Conservation (phyloP, 2,113 vertebrate species). For the Leptobrachium leishanense region DNA sequence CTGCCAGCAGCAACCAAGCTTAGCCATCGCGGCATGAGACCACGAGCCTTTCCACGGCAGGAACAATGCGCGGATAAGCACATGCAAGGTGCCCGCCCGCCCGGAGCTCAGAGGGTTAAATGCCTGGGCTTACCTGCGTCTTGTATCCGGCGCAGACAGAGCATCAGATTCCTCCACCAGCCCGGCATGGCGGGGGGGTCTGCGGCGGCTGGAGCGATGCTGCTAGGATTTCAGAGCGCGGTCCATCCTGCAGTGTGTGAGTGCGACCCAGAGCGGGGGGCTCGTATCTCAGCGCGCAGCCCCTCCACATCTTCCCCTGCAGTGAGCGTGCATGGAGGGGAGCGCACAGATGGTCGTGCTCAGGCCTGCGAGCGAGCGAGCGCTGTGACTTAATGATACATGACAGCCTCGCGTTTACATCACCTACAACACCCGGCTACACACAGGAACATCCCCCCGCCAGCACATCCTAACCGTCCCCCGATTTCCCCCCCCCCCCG, state of each 20-base stretch:
- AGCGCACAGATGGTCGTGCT: conserved; percentile 42
- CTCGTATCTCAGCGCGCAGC: conserved; percentile 14
- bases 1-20: too few relatives aligned
- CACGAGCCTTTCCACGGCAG: too few relatives aligned
- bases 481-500: too few relatives aligned
- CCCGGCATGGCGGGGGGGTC: conserved; percentile 64
- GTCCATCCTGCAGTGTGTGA: too few relatives aligned
- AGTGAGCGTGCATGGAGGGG: conserved; percentile 39
- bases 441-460: too few relatives aligned
- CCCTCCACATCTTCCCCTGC: conserved; percentile 36
- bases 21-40: too few relatives aligned
- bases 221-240: conserved; percentile 20
- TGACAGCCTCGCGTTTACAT: conserved; percentile 13
- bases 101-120: neutral
- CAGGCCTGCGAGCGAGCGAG: conserved; percentile 22
- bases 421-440: conserved; percentile 2
- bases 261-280: conserved; percentile 14
- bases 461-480: too few relatives aligned
- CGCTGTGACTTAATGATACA: conserved; percentile 44
- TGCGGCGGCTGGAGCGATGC: conserved; percentile 11
- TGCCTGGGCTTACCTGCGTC: conserved; percentile 57
- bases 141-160: conserved; percentile 62
- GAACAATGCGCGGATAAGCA: too few relatives aligned
- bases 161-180: conserved; percentile 64
- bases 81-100: too few relatives aligned